A percentile compares a stretch with the other conserved stretches of the same genome.
Evolutionary conservation across 1,140 invertebrate species (phyloP).

Genomic region (Rhyacophila brunnea): DNA sequence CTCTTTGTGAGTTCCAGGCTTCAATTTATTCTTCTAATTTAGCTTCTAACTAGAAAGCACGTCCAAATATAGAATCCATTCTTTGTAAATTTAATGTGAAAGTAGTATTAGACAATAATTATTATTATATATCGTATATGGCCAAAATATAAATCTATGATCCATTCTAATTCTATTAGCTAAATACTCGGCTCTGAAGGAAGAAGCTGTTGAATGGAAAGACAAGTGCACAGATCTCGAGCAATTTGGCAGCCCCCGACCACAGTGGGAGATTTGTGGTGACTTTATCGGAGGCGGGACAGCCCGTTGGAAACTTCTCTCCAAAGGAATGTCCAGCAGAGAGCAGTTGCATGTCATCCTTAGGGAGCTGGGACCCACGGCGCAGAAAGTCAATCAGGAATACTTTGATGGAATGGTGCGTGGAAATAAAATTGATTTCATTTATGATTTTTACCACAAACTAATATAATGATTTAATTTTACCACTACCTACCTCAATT

Average conservation of each 20-base stretch:
- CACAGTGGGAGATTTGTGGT: slow-evolving; percentile 50
- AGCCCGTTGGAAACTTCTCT: slow-evolving; percentile 49
- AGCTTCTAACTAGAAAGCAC: too few relatives aligned
- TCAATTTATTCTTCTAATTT: too few relatives aligned
- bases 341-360: slow-evolving; percentile 46
- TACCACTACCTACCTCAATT: too few relatives aligned
- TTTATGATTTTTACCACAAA: too few relatives aligned
- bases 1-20: too few relatives aligned
- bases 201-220: slow-evolving; percentile 45
- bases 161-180: slow-evolving; percentile 31
- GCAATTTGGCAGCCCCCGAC: slow-evolving; percentile 47
- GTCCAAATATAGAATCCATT: too few relatives aligned
- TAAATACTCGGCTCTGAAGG: slow-evolving; percentile 39
- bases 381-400: slow-evolving; percentile 47
- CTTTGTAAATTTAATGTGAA: too few relatives aligned
- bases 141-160: too few relatives aligned
- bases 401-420: slow-evolving; percentile 50
- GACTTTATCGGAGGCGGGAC: slow-evolving; percentile 50
- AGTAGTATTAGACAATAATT: too few relatives aligned
- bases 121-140: too few relatives aligned
- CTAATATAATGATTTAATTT: too few relatives aligned
- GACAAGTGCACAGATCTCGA: slow-evolving; percentile 48
- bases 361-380: slow-evolving; percentile 48
- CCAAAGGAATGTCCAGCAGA: slow-evolving; percentile 44
- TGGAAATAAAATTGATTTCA: too few relatives aligned